A percentile compares a stretch with the other conserved stretches of the same genome.
These are phyloP conservation scores for Dryomyza anilis DNA, from an alignment of 2,888 invertebrate genomes.

Conservation along the genomic window DNA sequence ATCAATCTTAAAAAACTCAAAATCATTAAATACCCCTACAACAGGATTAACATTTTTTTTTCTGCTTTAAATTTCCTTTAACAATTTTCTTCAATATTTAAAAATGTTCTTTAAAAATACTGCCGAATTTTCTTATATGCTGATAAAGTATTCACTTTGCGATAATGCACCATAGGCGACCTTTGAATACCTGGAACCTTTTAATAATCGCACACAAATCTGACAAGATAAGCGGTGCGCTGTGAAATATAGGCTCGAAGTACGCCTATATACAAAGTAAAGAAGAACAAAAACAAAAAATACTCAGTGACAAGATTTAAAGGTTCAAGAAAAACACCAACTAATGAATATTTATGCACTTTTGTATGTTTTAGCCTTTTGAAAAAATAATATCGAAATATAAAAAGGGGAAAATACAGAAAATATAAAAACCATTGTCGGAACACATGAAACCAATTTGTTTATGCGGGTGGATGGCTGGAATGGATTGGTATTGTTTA, in stretches of 20 bases:
- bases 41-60: too few species aligned
- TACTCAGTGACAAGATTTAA: background rate
- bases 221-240: slow-evolving; percentile 1
- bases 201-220: background rate
- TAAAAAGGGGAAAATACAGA: background rate
- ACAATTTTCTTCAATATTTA: too few species aligned
- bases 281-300: background rate
- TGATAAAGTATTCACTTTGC: too few species aligned
- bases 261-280: background rate
- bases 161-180: background rate
- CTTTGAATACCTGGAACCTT: slow-evolving; percentile 1
- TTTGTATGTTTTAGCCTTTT: background rate
- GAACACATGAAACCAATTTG: background rate
- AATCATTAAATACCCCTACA: too few species aligned
- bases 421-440: background rate
- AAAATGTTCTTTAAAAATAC: too few species aligned
- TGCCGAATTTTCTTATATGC: too few species aligned
- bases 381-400: background rate
- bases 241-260: background rate
- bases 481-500: too few species aligned
- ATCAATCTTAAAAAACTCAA: too few species aligned
- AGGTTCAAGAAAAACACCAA: background rate
- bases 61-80: too few species aligned
- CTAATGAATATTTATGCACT: background rate
- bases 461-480: background rate